phyloP scores from a whole-genome alignment of 2,797 vertebrate genomes.

The Notolepis coatsorum region DNA sequence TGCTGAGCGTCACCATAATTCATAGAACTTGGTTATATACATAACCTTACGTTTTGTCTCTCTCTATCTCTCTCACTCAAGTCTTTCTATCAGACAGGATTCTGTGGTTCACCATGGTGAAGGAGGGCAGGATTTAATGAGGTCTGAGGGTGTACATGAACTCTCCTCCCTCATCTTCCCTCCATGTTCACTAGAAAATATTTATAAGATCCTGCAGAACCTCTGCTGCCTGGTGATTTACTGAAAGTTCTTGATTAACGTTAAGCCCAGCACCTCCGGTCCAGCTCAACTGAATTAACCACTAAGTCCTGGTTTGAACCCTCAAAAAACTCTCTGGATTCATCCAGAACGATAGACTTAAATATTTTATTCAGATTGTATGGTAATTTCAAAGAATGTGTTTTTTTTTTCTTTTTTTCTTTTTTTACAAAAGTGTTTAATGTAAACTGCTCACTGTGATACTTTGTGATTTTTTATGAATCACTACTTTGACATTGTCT shows the following conservation, averaged over 20 bases:
- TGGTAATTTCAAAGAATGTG: not conserved
- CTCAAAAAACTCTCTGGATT: not conserved
- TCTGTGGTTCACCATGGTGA: conserved; percentile 15
- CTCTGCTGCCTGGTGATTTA: conserved; percentile 18
- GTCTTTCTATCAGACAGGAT: conserved; percentile 15
- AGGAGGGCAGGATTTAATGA: conserved; percentile 49
- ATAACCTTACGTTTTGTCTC: no score
- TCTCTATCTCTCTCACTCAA: conserved; percentile 23
- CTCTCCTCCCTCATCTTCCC: conserved; percentile 37
- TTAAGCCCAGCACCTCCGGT: not conserved
- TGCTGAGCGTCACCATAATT: no score
- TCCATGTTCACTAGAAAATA: conserved; percentile 45
- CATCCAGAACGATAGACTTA: not conserved
- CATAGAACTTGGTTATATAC: no score
- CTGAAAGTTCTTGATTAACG: conserved; percentile 25
- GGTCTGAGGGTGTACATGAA: conserved; percentile 51
- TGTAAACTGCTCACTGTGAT: no score
- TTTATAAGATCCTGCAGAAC: conserved; percentile 49
- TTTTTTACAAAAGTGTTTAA: no score
- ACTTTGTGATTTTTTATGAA: no score
- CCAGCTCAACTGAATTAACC: not conserved
- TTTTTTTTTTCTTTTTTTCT: not conserved
- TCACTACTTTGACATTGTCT: no score
- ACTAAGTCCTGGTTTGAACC: not conserved
- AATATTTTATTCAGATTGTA: not conserved